Conservation (phyloP, 2,797 vertebrate species). For the Galaxias olidus region DNA sequence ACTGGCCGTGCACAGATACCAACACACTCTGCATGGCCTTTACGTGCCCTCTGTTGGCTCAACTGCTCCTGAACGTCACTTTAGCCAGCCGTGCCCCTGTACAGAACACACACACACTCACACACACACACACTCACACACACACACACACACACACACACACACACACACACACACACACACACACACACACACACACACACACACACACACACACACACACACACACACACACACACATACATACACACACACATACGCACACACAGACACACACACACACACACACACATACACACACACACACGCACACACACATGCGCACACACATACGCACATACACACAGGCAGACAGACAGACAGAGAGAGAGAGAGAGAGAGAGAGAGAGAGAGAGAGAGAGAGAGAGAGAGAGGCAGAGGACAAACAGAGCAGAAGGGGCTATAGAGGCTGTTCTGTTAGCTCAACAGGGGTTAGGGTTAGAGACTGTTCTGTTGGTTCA, state of each 20-base stretch:
- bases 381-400: constrained; percentile 16
- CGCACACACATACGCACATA: too few species aligned
- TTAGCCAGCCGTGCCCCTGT: too few species aligned
- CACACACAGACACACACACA: not conserved
- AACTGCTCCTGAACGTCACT: too few species aligned
- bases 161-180: constrained; percentile 3
- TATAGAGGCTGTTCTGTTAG: too few species aligned
- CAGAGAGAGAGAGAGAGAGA: not conserved
- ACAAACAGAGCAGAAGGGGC: too few species aligned
- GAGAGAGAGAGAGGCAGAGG: not conserved
- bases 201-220: constrained; percentile 6
- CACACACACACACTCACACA: not conserved
- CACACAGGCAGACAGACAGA: not conserved
- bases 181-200: constrained; percentile 7
- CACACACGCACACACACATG: too few species aligned
- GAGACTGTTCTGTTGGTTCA: too few species aligned
- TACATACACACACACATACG: too few species aligned
- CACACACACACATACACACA: not conserved
- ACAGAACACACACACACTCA: not conserved
- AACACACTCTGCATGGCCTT: not conserved
- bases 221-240: not conserved
- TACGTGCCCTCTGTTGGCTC: not conserved
- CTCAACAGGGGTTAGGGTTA: too few species aligned
- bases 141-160: not conserved
- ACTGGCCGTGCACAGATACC: not conserved